Evolutionary conservation across 30 jellyfish, hydroid and myxozoan species (phyloP).

Genomic region (Hydra vulgaris): DNA sequence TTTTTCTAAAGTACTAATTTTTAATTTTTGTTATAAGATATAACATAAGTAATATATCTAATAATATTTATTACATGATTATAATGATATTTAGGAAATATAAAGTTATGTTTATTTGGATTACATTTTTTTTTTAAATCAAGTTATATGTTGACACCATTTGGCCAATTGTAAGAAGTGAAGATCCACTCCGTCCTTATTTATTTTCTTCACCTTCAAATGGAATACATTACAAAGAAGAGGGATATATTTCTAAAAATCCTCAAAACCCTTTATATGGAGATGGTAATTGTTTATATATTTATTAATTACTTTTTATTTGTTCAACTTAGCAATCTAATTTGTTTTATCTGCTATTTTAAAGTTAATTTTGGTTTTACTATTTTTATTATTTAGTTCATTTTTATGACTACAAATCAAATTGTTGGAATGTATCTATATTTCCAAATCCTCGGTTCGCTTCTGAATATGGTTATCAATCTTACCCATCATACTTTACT

Average conservation of each 20-base stretch:
- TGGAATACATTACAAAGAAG: constrained; percentile 43
- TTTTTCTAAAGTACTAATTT: no score
- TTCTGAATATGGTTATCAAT: constrained; percentile 85
- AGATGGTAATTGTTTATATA: constrained; percentile 21
- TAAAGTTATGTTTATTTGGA: no score
- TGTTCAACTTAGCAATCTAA: no score
- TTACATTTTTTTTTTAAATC: background rate
- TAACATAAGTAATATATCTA: no score
- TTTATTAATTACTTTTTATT: background rate
- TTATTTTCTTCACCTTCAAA: constrained; percentile 87
- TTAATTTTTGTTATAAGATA: no score
- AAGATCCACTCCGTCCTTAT: constrained; percentile 65
- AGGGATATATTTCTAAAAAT: constrained; percentile 53
- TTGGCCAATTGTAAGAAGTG: constrained; percentile 28
- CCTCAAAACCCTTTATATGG: constrained; percentile 71
- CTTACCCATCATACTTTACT: constrained; percentile 59
- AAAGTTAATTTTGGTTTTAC: no score
- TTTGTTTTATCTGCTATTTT: no score
- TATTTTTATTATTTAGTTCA: constrained; percentile 61
- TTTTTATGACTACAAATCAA: constrained; percentile 40
- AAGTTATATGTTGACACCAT: constrained; percentile 48
- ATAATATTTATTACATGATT: no score
- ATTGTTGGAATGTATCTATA: constrained; percentile 56
- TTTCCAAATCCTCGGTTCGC: constrained; percentile 83
- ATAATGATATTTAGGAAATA: no score